These are phyloP conservation scores for Hippocampus abdominalis DNA, from an alignment of 2,113 vertebrate genomes.

Conservation along the genomic window DNA sequence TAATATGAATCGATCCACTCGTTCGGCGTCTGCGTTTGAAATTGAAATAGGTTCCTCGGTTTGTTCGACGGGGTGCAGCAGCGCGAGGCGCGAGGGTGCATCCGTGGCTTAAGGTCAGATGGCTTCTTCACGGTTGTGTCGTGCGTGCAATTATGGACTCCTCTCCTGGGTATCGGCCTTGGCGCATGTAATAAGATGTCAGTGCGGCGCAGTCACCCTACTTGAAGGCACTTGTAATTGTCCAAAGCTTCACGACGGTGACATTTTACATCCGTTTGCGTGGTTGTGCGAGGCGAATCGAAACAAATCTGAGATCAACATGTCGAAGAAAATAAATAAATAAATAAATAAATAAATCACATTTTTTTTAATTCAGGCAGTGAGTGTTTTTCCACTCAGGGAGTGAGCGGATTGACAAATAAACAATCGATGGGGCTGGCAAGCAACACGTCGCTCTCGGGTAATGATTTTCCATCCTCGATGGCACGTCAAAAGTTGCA, in stretches of 20 bases:
- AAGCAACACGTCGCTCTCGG: constrained; percentile 7
- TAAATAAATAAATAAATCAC: background rate
- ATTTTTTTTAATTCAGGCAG: constrained; percentile 12
- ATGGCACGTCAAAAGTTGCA: background rate
- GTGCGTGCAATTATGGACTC: constrained; percentile 47
- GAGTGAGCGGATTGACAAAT: constrained; percentile 24
- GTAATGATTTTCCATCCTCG: constrained; percentile 18
- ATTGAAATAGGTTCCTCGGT: background rate
- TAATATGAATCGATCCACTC: background rate
- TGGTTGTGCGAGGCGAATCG: constrained; percentile 12
- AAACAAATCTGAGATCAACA: constrained; percentile 5
- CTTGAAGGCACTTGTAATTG: constrained; percentile 35
- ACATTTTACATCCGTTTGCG: constrained; percentile 16
- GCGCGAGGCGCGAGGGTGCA: constrained; percentile 24
- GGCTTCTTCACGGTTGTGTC: constrained; percentile 45
- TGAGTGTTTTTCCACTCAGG: background rate
- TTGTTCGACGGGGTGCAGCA: constrained; percentile 36
- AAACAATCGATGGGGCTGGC: constrained; percentile 22
- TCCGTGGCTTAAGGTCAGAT: constrained; percentile 34
- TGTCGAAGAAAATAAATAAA: background rate
- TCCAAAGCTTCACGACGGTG: constrained; percentile 10
- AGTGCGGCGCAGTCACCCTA: constrained; percentile 23
- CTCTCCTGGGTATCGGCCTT: constrained; percentile 18
- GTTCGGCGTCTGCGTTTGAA: background rate
- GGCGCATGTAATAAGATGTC: constrained; percentile 44